phyloP scores from a whole-genome alignment of 2,113 vertebrate genomes.

The Rousettus leschenaultii region DNA sequence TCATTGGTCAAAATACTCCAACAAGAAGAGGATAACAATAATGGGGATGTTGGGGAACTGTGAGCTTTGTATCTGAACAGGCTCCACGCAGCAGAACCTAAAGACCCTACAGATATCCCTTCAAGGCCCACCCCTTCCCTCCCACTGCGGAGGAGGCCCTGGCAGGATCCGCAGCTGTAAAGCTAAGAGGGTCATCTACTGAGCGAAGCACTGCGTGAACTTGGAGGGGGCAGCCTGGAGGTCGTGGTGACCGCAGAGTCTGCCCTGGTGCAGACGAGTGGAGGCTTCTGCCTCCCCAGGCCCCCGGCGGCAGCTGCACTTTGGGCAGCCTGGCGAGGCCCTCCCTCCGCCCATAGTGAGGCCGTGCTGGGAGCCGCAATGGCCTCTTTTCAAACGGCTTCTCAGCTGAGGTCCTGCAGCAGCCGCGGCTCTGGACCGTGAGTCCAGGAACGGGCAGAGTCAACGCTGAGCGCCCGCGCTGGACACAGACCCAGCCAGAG shows the following conservation, averaged over 20 bases:
- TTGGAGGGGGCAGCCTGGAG: background rate
- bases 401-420: background rate
- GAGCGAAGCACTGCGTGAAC: background rate
- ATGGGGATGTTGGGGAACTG: background rate
- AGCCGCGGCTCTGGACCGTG: rapidly evolving
- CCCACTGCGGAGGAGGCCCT: background rate
- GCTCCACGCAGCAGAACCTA: background rate
- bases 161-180: background rate
- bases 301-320: background rate
- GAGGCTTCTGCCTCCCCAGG: too few species aligned
- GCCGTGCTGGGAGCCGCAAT: background rate
- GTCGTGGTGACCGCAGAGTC: rapidly evolving
- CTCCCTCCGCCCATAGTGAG: background rate
- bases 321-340: background rate
- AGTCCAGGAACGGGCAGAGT: background rate
- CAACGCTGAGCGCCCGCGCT: background rate
- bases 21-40: background rate
- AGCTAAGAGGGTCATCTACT: background rate
- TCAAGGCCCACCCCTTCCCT: too few species aligned
- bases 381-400: background rate
- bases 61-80: background rate
- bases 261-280: background rate
- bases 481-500: background rate
- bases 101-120: background rate
- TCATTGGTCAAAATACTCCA: background rate